Percentiles rank a stretch among this genome's conserved stretches.
phyloP scores from a whole-genome alignment of 2,797 vertebrate species.

The Sebastes jordani region DNA sequence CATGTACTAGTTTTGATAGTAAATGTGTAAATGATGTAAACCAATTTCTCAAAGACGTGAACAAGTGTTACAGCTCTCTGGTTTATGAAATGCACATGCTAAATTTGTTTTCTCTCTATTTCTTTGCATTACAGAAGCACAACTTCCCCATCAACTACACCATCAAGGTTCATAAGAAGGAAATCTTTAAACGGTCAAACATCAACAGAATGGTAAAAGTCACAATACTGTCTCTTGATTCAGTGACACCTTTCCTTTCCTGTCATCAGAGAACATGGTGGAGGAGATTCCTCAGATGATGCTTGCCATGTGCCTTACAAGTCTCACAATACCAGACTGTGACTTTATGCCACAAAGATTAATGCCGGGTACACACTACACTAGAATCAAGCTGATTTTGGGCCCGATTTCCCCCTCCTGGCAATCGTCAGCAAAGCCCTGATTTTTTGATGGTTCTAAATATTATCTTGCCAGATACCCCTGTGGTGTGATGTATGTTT shows the following conservation, averaged over 20 bases:
- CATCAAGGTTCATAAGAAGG: constrained; percentile 76
- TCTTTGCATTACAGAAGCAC: constrained; percentile 74
- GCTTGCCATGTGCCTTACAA: background rate
- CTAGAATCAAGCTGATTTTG: no score
- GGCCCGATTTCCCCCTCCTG: no score
- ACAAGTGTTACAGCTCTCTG: background rate
- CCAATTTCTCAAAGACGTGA: background rate
- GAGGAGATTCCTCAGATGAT: background rate
- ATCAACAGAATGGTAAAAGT: constrained; percentile 79
- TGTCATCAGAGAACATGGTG: background rate
- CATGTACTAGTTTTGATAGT: background rate
- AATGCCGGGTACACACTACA: background rate
- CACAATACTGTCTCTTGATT: background rate
- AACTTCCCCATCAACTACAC: constrained; percentile 85
- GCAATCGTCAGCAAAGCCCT: no score
- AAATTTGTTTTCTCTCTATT: background rate
- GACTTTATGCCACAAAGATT: background rate
- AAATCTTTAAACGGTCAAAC: constrained; percentile 81
- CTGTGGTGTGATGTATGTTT: no score
- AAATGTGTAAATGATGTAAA: background rate
- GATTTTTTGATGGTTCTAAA: no score
- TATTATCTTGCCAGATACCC: no score
- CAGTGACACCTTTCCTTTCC: background rate
- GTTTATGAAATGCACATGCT: background rate
- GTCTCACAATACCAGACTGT: background rate